Base-by-base conservation (phyloP, 2,888 invertebrate genomes). In the Idaea biselata region DNA sequence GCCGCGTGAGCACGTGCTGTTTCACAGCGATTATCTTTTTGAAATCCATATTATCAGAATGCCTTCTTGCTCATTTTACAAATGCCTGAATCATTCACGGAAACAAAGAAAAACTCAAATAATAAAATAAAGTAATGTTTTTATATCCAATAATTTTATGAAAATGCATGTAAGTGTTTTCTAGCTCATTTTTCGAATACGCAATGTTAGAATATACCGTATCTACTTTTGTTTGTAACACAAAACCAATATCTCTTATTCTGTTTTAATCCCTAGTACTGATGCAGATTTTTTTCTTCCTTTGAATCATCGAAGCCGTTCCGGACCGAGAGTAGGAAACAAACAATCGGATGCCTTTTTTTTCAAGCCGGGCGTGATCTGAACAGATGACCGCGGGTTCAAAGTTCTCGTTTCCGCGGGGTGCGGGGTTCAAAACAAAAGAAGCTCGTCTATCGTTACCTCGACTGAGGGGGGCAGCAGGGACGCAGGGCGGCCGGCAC, bases 361-460 rank as follows among this genome's bases (percentile, higher is more conserved):
- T 83, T 86, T 81, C 76, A 79, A 81, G 82, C 77, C 79, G 80
- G 84, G 81, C 82, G 81, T 78, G 84, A 87, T 88, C 88, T 89
- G 87, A 89, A 89, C 89, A 89, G 88, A 89, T 91, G 90, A 89
- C 90, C 90, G 86, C 77, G 83, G 80, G 89, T 88, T 90, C 88
- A 90, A 86, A 91, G 89, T 83, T 82, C 87, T 80, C 84, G 83
- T 80, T 87, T 86, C 83, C 84, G 83, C 74, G 81, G 85, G 80
- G 78, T 67, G 79, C 77, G 81, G 83, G 83, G 82, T 73, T 84
- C 79, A 82, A 83, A 89, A 91, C 91, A 91, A 91, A 92, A 92
- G 91, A 89, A 87, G 91, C 89, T 91, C 91, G 91, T 91, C 91
- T 91, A 89, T 91, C 91, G 91, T 91, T 91, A 91, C 91, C 91